Evolutionary conservation across 2,888 invertebrate genomes (phyloP), one percentile per base, ranked within the genome.

Genomic region (Beris chalybata): DNA sequence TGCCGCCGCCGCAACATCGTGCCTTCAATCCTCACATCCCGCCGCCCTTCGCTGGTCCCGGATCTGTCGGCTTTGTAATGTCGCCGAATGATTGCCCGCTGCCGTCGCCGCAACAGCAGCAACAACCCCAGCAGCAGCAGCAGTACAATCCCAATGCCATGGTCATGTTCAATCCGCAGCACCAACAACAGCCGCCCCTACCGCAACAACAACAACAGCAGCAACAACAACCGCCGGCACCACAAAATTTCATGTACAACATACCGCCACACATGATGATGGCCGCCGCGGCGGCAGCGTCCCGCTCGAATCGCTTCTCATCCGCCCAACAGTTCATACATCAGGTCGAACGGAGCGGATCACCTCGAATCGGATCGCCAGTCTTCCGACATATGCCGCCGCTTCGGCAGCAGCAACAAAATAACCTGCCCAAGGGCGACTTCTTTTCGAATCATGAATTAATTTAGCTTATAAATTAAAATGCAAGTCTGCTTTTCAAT

Each of bases 1-100:
- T 73, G 64, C 73, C 74, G 38, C 73, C 74, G 55, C 50, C 13
- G 11, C 52, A 61, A 12, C 31, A 12, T 13, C 61, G 50, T 61
- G 38, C 50, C 52, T 61, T 61, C 29, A 61, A 61, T 43, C 61
- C 61, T 2, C 52, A 52, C n/a, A 38, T 61, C n/a, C 61, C 61
- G 32, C 61, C 61, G 4, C 61, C 61, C 2, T 61, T 61, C 15
- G 13, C 3, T 7, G 11, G n/a, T 13, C 44, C 56, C 3, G 15
- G 43, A 6, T 5, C 4, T 2, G 11, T 2, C 13, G 22, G 44
- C 13, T 22, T 7, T 43, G 1, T 2, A 4, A 5, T 13, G 4
- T 9, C 43, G 7, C 43, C 56, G n/a, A 7, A 15, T 4, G 13
- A 11, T 3, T 15, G 7, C 6, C 13, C 56, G n/a, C 13, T 7